Percentiles rank a stretch among this genome's conserved stretches.
phyloP scores from a whole-genome alignment of 2,113 vertebrate genomes.

The Calyptommatus sinebrachiatus region DNA sequence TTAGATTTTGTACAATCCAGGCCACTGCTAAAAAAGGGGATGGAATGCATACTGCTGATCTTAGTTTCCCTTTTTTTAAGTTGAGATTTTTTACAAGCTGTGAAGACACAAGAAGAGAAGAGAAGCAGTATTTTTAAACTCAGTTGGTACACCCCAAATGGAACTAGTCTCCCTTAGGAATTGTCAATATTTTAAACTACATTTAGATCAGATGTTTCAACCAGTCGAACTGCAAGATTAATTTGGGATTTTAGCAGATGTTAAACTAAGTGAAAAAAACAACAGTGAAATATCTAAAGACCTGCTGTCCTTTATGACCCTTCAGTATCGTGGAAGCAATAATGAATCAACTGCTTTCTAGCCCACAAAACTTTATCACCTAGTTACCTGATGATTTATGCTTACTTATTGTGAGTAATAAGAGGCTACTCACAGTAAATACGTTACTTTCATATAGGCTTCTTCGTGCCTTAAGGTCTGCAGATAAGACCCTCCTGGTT shows the following conservation, averaged over 20 bases:
- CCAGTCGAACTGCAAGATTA: neutral
- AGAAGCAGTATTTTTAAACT: neutral
- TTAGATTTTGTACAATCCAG: neutral
- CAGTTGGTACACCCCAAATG: neutral
- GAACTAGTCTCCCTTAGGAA: neutral
- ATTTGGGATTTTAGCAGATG: too few species aligned
- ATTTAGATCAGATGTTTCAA: neutral
- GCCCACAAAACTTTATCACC: neutral
- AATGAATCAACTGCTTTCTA: neutral
- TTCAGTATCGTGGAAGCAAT: neutral
- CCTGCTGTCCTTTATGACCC: neutral
- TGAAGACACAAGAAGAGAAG: neutral
- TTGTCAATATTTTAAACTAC: neutral
- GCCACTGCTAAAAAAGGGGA: conserved; percentile 66
- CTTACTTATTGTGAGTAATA: too few species aligned
- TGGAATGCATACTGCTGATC: conserved; percentile 59
- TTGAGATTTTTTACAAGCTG: conserved; percentile 16
- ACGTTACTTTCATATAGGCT: too few species aligned
- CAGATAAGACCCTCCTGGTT: too few species aligned
- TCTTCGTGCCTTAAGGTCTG: too few species aligned
- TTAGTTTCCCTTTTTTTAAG: conserved; percentile 2
- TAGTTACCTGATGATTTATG: too few species aligned
- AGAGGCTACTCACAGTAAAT: too few species aligned
- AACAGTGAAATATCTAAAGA: neutral
- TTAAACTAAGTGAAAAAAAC: neutral